These are phyloP conservation scores for Anabacerthia variegaticeps DNA, from an alignment of 2,797 vertebrate genomes.

Conservation along the genomic window DNA sequence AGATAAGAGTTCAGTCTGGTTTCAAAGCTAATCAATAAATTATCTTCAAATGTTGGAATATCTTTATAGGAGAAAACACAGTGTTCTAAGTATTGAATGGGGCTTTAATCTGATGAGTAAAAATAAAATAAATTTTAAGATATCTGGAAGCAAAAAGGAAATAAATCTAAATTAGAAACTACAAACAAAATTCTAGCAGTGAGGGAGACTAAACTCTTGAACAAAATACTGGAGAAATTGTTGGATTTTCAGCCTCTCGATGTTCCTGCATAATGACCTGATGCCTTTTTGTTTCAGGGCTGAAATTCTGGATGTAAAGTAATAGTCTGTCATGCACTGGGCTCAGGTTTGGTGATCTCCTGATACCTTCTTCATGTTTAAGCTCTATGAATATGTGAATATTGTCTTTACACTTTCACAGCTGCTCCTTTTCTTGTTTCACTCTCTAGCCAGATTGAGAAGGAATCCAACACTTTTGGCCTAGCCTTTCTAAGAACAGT, in stretches of 20 bases:
- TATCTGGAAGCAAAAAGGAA: neutral
- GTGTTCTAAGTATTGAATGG: neutral
- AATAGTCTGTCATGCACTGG: neutral
- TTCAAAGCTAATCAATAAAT: neutral
- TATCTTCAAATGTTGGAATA: neutral
- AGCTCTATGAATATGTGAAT: neutral
- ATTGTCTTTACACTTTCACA: neutral
- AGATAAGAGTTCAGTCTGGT: neutral
- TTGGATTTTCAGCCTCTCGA: neutral
- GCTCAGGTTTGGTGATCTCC: neutral
- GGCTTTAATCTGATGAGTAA: neutral
- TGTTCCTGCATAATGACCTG: neutral
- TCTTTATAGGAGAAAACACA: neutral
- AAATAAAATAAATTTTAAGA: fast-evolving
- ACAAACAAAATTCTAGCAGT: neutral
- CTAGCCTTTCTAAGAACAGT: neutral
- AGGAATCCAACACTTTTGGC: neutral
- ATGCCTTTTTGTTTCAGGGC: neutral
- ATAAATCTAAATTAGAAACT: neutral
- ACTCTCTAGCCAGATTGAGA: neutral
- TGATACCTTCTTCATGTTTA: neutral
- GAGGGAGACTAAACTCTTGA: neutral
- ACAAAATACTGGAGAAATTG: neutral
- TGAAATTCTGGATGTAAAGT: neutral
- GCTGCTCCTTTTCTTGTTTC: neutral